Conservation (phyloP, 2,113 vertebrate genomes). For the Otus sunia region DNA sequence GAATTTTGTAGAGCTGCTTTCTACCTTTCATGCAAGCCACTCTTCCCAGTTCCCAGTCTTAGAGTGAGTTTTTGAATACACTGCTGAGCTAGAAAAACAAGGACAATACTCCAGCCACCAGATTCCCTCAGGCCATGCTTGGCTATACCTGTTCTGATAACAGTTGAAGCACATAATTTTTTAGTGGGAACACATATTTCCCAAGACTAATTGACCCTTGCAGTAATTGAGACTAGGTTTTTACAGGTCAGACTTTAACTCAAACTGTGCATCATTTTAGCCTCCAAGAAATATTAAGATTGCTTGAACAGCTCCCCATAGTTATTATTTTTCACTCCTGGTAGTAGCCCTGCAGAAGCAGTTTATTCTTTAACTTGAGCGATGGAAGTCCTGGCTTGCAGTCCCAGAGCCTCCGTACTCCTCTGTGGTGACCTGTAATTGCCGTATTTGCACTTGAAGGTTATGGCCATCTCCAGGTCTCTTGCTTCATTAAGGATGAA, state of each 20-base stretch:
- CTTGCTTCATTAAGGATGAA: not conserved
- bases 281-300: not conserved
- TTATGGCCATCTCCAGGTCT: not conserved
- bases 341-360: not conserved
- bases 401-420: not conserved
- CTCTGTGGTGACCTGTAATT: not conserved
- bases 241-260: not conserved
- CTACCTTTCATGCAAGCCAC: not conserved
- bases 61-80: not conserved
- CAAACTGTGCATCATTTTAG: not conserved
- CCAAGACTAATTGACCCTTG: not conserved
- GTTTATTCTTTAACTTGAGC: not conserved
- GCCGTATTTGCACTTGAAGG: not conserved
- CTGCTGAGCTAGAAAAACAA: not conserved
- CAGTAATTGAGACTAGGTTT: not conserved
- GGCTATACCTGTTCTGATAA: not conserved
- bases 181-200: not conserved
- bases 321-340: not conserved
- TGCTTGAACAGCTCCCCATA: not conserved
- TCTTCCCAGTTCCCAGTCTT: not conserved
- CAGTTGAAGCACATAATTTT: accelerated
- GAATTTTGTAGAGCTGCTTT: not conserved
- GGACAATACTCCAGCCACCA: not conserved
- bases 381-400: not conserved
- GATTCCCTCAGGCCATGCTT: not conserved